Evolutionary conservation across 2,113 vertebrate species (phyloP), one percentile per base, ranked within the genome.

Genomic region (Dromiciops gliroides): DNA sequence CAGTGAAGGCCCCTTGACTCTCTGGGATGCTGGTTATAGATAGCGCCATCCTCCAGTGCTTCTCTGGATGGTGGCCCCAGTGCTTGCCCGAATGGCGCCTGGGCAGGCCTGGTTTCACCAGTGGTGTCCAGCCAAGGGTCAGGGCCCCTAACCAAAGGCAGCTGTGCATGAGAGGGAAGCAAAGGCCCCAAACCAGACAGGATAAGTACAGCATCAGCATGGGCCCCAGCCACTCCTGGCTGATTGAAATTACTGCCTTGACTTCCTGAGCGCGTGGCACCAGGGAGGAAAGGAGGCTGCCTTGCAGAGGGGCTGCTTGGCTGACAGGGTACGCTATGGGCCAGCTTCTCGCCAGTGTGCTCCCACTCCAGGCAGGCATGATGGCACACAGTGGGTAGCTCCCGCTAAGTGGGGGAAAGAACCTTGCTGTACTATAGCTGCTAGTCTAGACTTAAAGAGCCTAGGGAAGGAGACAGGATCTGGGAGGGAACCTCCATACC

Each of bases 181-280:
- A 98, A 98, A 99, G 98, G 98, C 98, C 97, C 98, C 98, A 98
- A 98, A 98, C 99, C 98, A 99, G 98, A 98, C 98, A 97, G 98
- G 98, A 98, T 98, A 98, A 98, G 98, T 98, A 60, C 98, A 98
- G 97, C 96, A 97, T 98, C 98, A 98, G 98, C 98, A 98, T 98
- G 98, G 98, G 98, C 98, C 98, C 98, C 98, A 93, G 95, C 97
- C 98, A 95, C 98, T 98, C 98, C 97, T 98, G 98, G 97, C 98
- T 98, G 96, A 97, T 98, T 97, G 97, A 97, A 97, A 98, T 98
- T 97, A 97, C 97, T 96, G 94, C 92, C 97, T 94, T 97, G 96
- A 98, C 97, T 98, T 98, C 97, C 97, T 98, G 96, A 96, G 93
- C 94, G 98, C 97, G 95, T 94, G 95, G 98, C 98, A 98, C 97